Conservation (phyloP, 2,888 invertebrate species). For the Orthonevra nobilis region DNA sequence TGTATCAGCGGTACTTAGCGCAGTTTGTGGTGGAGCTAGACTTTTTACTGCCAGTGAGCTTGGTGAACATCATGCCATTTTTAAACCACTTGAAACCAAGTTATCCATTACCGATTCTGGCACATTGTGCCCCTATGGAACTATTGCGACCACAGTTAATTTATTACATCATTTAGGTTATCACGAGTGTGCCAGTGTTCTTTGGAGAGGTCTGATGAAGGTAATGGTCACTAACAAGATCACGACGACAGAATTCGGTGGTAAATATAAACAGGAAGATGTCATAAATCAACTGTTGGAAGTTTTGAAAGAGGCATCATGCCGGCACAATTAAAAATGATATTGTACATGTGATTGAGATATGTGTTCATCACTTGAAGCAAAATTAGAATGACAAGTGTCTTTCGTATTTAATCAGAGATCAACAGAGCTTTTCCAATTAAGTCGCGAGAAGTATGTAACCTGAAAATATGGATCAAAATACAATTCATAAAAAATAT, state of each 20-base stretch:
- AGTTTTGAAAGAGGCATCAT: background rate
- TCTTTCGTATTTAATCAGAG: too few relatives aligned
- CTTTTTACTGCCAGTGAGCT: conserved; percentile 74
- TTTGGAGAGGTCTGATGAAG: conserved; percentile 72
- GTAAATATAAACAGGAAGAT: conserved; percentile 72
- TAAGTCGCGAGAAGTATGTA: too few relatives aligned
- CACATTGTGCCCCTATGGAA: conserved; percentile 74
- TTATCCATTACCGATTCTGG: conserved; percentile 73
- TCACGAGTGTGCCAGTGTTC: conserved; percentile 52
- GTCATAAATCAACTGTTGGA: conserved; percentile 73
- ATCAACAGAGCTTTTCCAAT: too few relatives aligned
- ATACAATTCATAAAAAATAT: too few relatives aligned
- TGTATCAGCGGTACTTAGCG: conserved; percentile 73
- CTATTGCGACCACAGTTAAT: conserved; percentile 73
- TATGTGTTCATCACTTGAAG: too few relatives aligned
- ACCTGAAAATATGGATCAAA: too few relatives aligned
- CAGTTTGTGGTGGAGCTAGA: conserved; percentile 75
- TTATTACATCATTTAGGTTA: conserved; percentile 72
- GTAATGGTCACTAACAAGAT: conserved; percentile 73
- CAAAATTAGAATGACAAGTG: too few relatives aligned
- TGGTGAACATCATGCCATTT: conserved; percentile 75
- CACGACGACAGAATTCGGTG: conserved; percentile 73
- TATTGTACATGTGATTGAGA: too few relatives aligned
- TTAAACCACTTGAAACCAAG: conserved; percentile 76
- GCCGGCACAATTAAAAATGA: background rate